Conservation (phyloP, 2,888 invertebrate genomes). For the Chirona hameri region DNA sequence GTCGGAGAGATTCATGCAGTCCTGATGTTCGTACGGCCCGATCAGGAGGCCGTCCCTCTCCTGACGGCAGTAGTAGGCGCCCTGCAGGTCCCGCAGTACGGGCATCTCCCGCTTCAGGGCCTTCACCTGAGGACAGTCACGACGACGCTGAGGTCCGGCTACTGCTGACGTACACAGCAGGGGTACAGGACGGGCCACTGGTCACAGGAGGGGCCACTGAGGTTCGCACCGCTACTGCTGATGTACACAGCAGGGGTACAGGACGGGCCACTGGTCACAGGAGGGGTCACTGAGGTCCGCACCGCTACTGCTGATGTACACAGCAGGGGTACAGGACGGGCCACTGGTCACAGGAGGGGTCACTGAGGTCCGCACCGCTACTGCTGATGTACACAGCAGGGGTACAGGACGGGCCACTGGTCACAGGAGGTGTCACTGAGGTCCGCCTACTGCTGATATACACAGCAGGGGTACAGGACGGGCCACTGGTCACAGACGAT, state of each 20-base stretch:
- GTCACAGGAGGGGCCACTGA: neutral
- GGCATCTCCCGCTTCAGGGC: constrained; percentile 45
- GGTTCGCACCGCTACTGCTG: no score
- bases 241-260: neutral
- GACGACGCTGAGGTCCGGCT: neutral
- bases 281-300: no score
- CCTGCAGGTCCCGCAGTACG: constrained; percentile 50
- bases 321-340: neutral
- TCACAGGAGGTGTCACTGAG: neutral
- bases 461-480: neutral
- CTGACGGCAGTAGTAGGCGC: constrained; percentile 49
- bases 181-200: neutral
- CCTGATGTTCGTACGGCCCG: constrained; percentile 48
- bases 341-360: neutral
- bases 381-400: neutral
- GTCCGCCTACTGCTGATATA: no score
- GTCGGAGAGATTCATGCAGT: constrained; percentile 47
- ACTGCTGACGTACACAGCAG: neutral
- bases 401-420: neutral
- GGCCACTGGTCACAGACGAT: neutral
- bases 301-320: no score
- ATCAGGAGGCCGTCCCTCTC: constrained; percentile 47
- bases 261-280: neutral
- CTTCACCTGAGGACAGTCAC: constrained; percentile 36
- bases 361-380: no score